phyloP scores from a whole-genome alignment of 2,113 vertebrate genomes.

The Mustelus asterias region DNA sequence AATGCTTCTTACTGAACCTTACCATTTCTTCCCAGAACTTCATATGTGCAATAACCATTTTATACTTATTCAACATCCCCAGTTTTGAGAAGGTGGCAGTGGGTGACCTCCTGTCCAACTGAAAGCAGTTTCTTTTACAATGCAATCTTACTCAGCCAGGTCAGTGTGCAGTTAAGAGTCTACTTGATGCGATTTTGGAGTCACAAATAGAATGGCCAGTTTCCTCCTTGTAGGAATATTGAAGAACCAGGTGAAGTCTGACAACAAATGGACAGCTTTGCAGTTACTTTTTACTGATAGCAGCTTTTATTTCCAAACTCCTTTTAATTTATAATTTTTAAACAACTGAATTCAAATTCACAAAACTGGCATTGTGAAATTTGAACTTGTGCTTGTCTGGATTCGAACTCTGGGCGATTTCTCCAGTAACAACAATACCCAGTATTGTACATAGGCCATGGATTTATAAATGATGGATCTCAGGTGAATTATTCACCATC shows the following conservation, averaged over 20 bases:
- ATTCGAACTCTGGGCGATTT: not conserved
- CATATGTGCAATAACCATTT: no score
- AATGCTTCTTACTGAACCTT: no score
- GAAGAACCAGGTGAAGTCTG: not conserved
- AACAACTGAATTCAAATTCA: not conserved
- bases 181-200: no score
- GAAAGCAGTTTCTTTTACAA: no score
- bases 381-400: not conserved
- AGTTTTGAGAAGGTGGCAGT: not conserved
- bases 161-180: no score
- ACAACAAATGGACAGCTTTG: not conserved
- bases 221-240: not conserved
- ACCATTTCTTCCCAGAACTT: no score
- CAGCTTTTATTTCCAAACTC: not conserved
- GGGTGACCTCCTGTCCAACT: not conserved
- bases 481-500: not conserved
- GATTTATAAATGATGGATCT: not conserved
- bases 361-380: not conserved
- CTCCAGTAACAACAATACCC: not conserved
- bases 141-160: no score
- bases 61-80: not conserved
- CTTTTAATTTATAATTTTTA: not conserved
- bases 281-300: not conserved
- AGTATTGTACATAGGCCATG: not conserved
- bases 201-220: not conserved